Evolutionary conservation across 2,888 invertebrate genomes (phyloP), one percentile per base, ranked within the genome.

Genomic region (Tachina fera): DNA sequence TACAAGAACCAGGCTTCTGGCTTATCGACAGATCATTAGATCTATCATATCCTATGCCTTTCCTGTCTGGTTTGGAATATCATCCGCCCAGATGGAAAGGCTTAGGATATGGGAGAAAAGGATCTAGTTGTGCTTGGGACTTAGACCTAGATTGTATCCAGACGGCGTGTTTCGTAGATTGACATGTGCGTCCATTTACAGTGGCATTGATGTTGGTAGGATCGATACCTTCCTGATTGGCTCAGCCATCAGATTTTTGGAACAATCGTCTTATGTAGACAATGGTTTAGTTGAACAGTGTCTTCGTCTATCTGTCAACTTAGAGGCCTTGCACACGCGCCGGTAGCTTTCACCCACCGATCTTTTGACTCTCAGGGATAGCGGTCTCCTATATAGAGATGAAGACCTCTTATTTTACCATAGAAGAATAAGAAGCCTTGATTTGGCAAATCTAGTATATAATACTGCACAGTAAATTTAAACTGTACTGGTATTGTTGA

Each of bases 21-120:
- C 14, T 13, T 31, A 58, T 6, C 31, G 22, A 22, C 58, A 58
- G 58, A 58, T 31, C 22, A 22, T 31, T 13, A 11, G 58, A 31
- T 39, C 58, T 58, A 13, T 13, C 11, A 31, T 58, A 31, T 31
- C 31, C 6, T 31, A 31, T 31, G 31, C 31, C 31, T 31, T 31
- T 31, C 31, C 31, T 31, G 6, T 31, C 31, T 31, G 31, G 31
- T 31, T 31, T 31, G 31, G 31, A 6, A 31, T 31, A 31, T 31
- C 31, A 31, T 31, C 31, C 31, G 6, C 5, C 31, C 31, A 31
- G 31, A 31, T 31, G 31, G 31, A 31, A 10, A 58, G 58, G 39
- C 58, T 58, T 58, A 58, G 58, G 58, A 31, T 22, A 13, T 58
- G 58, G 58, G 31, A 58, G 22, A 58, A 31, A 22, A 58, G 22